Base-by-base conservation (phyloP, 2,113 vertebrate genomes). In the Xerus inauris region DNA sequence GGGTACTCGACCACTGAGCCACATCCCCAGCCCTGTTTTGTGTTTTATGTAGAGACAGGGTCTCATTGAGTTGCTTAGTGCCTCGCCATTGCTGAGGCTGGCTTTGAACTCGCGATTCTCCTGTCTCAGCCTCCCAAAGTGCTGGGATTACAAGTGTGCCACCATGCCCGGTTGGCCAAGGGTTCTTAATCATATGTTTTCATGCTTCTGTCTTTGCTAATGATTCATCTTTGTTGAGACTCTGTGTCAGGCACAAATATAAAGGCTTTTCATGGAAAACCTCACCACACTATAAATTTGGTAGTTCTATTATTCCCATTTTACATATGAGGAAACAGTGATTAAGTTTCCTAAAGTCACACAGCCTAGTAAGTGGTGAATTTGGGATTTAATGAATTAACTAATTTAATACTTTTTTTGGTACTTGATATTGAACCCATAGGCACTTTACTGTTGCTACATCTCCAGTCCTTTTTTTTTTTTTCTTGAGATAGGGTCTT, bases 321-420 rank as follows among this genome's bases (percentile, higher is more conserved):
- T 96, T 87, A 80, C 67, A 38, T 3, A 4, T 77, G 73, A 79
- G 91, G 49, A 57, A 73, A n/a, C 69, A 87, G 57, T 59, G 7
- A 8, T 88, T 89, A 87, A 89, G 24, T 87, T 94, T 59, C 30
- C 40, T 19, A n/a, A 82, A 51, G 19, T 77, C 77, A 49, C 1
- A 6, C 9, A 80, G 47, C 40, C 54, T 86, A 65, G 20, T 84
- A 72, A 83, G 30, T 86, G 69, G 30, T 67, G 16, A 38, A 67
- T 86, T 86, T 96, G 57, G 51, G 73, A 69, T 89, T 94, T 69
- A 54, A 94, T 67, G 92, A 65, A 1, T 71, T 51, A 69, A 59
- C 10, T 51, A 69, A 8, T 62, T 57, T 22, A 57, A 26, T 59
- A 62, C 10, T 62, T 26, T 62, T 57, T 57, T 57, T 57, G 54